Conservation (phyloP, 2,888 invertebrate species). For the Noctua janthe region DNA sequence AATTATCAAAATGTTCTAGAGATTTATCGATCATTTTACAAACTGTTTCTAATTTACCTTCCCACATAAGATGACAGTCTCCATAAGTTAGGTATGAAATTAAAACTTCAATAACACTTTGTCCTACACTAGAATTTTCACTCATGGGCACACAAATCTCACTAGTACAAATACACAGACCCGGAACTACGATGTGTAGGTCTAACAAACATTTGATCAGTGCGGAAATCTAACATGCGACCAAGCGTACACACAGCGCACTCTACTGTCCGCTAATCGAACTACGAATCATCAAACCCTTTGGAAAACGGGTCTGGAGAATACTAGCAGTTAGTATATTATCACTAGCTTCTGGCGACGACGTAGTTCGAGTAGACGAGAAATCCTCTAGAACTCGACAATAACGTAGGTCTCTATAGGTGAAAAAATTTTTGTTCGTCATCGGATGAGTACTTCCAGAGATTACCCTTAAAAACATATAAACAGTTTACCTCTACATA, state of each 20-base stretch:
- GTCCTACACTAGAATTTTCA: neutral
- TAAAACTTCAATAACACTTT: neutral
- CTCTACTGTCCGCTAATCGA: neutral
- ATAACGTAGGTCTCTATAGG: neutral
- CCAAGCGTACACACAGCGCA: neutral
- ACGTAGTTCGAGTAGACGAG: neutral
- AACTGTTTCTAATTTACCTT: neutral
- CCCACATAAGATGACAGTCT: neutral
- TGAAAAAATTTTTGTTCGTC: neutral
- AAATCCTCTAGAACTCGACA: neutral
- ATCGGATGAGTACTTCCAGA: neutral
- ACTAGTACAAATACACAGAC: slow-evolving; percentile 26
- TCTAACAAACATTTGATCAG: slow-evolving; percentile 21
- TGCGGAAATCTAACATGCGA: neutral
- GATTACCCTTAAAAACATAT: neutral
- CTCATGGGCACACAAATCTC: slow-evolving; percentile 2
- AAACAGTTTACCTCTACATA: neutral
- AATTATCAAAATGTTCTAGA: neutral
- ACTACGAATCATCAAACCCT: neutral
- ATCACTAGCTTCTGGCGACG: neutral
- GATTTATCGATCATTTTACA: neutral
- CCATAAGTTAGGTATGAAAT: neutral
- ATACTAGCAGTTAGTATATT: too few relatives aligned
- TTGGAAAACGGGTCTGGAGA: neutral
- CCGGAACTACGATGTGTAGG: slow-evolving; percentile 13